Conservation (phyloP, 2,888 invertebrate species). For the Craniophora ligustri region DNA sequence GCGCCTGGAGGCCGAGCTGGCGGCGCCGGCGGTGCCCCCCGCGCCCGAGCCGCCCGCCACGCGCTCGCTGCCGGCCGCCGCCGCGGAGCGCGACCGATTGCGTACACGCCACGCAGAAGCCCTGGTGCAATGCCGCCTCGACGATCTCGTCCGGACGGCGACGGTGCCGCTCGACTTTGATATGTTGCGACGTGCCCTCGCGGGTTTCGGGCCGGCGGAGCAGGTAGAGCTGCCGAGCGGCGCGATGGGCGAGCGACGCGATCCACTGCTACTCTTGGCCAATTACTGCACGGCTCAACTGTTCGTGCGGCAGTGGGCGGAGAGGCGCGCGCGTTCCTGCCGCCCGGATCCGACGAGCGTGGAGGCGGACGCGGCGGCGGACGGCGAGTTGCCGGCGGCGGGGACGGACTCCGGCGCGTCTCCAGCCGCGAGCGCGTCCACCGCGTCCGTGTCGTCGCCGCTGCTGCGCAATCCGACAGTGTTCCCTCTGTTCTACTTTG, state of each 20-base stretch:
- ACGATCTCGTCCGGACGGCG: conserved; percentile 40
- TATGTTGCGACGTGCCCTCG: conserved; percentile 26
- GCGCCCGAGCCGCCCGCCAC: conserved; percentile 71
- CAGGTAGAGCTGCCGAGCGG: conserved; percentile 76
- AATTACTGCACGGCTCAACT: conserved; percentile 93
- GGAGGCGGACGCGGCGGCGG: conserved; percentile 54
- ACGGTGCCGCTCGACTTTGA: conserved; percentile 34
- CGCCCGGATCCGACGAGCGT: conserved; percentile 57
- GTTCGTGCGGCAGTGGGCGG: conserved; percentile 90
- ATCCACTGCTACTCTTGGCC: conserved; percentile 92
- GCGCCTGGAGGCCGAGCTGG: conserved; percentile 92
- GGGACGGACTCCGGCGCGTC: conserved; percentile 33
- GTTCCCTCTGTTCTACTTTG: conserved; percentile 93
- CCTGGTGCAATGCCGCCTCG: conserved; percentile 91
- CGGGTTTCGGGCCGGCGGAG: conserved; percentile 48
- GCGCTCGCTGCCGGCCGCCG: conserved; percentile 89
- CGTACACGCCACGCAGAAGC: conserved; percentile 92
- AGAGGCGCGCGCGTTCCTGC: conserved; percentile 85
- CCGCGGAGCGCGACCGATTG: conserved; percentile 90
- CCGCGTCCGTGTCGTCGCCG: conserved; percentile 64
- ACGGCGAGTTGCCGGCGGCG: conserved; percentile 57
- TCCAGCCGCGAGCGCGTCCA: conserved; percentile 55
- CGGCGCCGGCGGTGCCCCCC: conserved; percentile 79
- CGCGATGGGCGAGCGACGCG: conserved; percentile 81
- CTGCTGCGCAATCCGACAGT: conserved; percentile 63